These are phyloP conservation scores for Chloroceryle amazona DNA, from an alignment of 2,797 vertebrate genomes.

Conservation along the genomic window DNA sequence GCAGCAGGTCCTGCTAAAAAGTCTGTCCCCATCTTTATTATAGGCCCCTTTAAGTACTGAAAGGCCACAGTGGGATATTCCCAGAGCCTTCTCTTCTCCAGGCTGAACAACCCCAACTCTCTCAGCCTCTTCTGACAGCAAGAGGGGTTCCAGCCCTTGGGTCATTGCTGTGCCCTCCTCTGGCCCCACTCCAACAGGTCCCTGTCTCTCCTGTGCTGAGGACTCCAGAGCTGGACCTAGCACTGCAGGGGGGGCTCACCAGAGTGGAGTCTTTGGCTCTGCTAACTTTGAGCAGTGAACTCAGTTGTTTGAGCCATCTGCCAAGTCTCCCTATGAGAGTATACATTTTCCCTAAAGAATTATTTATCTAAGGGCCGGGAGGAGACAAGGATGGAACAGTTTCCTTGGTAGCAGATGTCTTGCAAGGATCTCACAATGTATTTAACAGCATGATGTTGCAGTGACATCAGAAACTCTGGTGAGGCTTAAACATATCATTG, in stretches of 20 bases:
- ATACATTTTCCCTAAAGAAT: fast-evolving
- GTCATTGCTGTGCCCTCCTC: background rate
- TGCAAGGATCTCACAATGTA: fast-evolving
- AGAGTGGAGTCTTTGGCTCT: background rate
- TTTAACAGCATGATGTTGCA: background rate
- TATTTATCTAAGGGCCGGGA: background rate
- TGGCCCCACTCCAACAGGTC: background rate
- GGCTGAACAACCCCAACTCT: background rate
- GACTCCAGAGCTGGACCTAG: background rate
- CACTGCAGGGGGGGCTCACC: background rate
- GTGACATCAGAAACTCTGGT: background rate
- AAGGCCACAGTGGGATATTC: background rate
- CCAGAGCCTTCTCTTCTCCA: background rate
- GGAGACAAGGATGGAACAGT: background rate
- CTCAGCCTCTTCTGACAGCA: background rate
- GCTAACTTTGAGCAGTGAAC: background rate
- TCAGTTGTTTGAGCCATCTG: background rate
- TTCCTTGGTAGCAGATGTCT: background rate
- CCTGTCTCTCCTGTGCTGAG: background rate
- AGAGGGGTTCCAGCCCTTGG: background rate
- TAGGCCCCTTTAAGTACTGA: background rate
- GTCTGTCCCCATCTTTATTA: no score
- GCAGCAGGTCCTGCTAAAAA: background rate
- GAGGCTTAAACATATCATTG: fast-evolving
- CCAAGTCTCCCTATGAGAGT: background rate